Evolutionary conservation across 1,140 invertebrate species (phyloP).

Genomic region (Spodoptera litura): DNA sequence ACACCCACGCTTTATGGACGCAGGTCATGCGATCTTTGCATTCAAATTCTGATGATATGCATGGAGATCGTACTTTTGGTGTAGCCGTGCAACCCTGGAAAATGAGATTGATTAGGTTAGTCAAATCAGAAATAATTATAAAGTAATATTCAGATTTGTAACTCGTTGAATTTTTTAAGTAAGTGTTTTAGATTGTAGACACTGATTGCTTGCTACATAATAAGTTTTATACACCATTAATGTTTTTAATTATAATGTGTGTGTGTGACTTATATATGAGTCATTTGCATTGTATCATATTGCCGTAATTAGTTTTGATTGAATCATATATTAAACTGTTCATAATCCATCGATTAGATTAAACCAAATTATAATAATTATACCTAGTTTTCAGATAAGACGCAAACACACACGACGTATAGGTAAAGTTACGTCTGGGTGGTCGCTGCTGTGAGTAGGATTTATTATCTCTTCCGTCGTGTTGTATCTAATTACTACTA

Average conservation of each 20-base stretch:
- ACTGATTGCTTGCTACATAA: neutral
- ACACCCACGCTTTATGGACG: slow-evolving; percentile 94
- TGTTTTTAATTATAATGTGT: too few relatives aligned
- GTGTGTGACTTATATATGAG: too few relatives aligned
- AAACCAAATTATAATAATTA: neutral
- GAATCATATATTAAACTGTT: neutral
- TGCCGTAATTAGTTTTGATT: slow-evolving; percentile 7
- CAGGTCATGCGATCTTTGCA: slow-evolving; percentile 95
- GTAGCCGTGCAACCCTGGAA: slow-evolving; percentile 87
- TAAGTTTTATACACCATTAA: too few relatives aligned
- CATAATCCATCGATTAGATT: slow-evolving; percentile 20
- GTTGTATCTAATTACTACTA: neutral
- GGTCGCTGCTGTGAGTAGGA: neutral
- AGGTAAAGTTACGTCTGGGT: neutral
- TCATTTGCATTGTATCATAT: neutral
- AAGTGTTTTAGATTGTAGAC: neutral
- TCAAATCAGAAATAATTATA: too few relatives aligned
- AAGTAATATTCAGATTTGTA: too few relatives aligned
- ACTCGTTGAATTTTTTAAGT: too few relatives aligned
- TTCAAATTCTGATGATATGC: slow-evolving; percentile 91
- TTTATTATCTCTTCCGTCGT: neutral
- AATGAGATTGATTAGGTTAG: neutral
- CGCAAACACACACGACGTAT: neutral
- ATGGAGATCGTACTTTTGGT: slow-evolving; percentile 86
- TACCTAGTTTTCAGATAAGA: slow-evolving; percentile 18